Conservation (phyloP, 2,888 invertebrate species). For the Trissonchulus latispiculum region DNA sequence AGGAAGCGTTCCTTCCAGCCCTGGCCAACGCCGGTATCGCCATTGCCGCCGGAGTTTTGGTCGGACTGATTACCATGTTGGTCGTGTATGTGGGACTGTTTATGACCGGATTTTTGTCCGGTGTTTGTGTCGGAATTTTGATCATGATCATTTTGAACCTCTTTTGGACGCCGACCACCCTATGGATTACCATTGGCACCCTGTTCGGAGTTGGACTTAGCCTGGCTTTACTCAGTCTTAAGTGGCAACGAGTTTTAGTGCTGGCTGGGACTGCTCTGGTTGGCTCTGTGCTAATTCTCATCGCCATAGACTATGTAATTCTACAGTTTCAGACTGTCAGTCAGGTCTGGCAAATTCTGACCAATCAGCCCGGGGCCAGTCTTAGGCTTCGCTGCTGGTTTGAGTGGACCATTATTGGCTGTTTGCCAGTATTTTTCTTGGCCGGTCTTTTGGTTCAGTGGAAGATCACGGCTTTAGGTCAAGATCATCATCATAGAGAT, state of each 20-base stretch:
- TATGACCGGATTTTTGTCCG: slow-evolving; percentile 67
- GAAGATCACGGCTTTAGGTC: slow-evolving; percentile 58
- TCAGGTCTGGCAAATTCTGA: slow-evolving; percentile 62
- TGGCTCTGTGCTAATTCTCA: slow-evolving; percentile 62
- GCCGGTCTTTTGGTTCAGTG: slow-evolving; percentile 61
- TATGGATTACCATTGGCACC: slow-evolving; percentile 62
- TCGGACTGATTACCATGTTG: slow-evolving; percentile 68
- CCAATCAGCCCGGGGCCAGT: slow-evolving; percentile 36
- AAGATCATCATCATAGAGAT: too few species aligned
- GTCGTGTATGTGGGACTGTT: slow-evolving; percentile 71
- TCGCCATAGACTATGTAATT: slow-evolving; percentile 63
- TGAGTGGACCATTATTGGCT: slow-evolving; percentile 62
- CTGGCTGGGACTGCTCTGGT: slow-evolving; percentile 65
- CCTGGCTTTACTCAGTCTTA: slow-evolving; percentile 61
- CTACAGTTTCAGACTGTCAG: slow-evolving; percentile 58
- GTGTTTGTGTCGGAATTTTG: slow-evolving; percentile 50
- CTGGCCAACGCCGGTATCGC: slow-evolving; percentile 55
- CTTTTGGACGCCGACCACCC: slow-evolving; percentile 53
- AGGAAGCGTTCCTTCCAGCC: slow-evolving; percentile 59
- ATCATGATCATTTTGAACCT: slow-evolving; percentile 52
- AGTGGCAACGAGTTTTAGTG: slow-evolving; percentile 64
- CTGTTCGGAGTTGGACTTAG: slow-evolving; percentile 59
- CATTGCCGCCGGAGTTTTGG: slow-evolving; percentile 61
- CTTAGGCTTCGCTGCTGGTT: slow-evolving; percentile 56
- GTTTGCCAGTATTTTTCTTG: slow-evolving; percentile 62